Evolutionary conservation across 2,888 invertebrate species (phyloP), one percentile per base, ranked within the genome.

Genomic region (Linnaemya tessellans): DNA sequence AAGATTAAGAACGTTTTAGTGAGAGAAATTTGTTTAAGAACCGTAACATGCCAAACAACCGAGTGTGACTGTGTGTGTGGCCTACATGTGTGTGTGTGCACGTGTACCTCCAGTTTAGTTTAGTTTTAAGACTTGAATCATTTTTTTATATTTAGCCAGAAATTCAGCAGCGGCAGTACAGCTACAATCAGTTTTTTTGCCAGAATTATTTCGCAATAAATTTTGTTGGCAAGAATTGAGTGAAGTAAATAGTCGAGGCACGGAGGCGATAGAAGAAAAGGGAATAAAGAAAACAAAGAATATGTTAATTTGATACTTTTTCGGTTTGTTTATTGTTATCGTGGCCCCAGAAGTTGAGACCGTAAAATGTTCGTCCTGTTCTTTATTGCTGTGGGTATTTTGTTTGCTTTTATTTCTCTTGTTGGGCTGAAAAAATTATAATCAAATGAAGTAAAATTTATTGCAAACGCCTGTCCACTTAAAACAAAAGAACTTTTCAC

Each of bases 371-470:
- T 71, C 60, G 49, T 49, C 13, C 54, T 49, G 49, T 49, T 73
- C 8, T 49, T 73, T 73, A 62, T 73, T 73, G 22, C 13, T 22
- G 20, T 38, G 73, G 15, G 13, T 30, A 30, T 15, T 43, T 20
- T 49, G 20, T 67, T 25, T 78, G 38, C 22, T 35, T 56, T 30
- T 46, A 25, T 64, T 25, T 20, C 62, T 62, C 38, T 46, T 15
- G 41, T 60, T 46, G 77, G 43, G 9, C 58, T 46, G n/a, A 38
- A 25, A 58, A 77, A 83, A 83, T 77, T 80, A 80, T 74, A 86
- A 80, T 74, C 83, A 86, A 86, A 86, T 84, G 77, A 77, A 77
- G 41, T 70, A 60, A 38, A 80, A 86, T 86, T 84, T 86, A 84
- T 84, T 74, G 56, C 79, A 11, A 65, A 78, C 65, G 78, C 84